Base-by-base conservation (phyloP, 2,113 vertebrate genomes). In the Willisornis vidua region DNA sequence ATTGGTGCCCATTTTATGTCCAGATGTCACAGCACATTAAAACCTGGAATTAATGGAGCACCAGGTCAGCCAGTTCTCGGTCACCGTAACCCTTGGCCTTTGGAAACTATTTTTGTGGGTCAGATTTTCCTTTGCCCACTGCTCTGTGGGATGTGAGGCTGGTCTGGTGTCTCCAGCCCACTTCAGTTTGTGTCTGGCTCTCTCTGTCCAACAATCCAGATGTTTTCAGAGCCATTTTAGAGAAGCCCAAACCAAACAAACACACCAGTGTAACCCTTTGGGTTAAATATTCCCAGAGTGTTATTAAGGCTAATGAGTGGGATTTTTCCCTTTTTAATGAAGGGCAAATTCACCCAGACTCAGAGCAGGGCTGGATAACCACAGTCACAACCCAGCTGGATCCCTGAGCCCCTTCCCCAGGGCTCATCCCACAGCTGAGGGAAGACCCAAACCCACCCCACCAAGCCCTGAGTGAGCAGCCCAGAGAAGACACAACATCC, bases 241-340 rank as follows among this genome's bases (percentile, higher is more conserved):
- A 63, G 73, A 91, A 93, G 67, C 78, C 75, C 74, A 11, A 70
- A 77, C 1, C 33, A 95, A 94, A 94, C 17, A 85, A 82, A 93
- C 19, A 19, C 54, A 3, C 1, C 0, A 5, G 14, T 74, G 61
- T 7, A 5, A 29, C 43, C 93, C 91, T 85, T 19, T n/a, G 85
- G 58, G 63, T 3, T 71, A 35, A 77, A 3, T 39, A n/a, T 76
- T 90, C 81, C 85, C 91, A 10, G 73, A 16, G 87, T 3, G 33
- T 62, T 19, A 6, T 5, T 73, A 58, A 49, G 55, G 51, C 62
- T 37, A 9, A 37, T 5, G 73, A 6, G 4, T 59, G 22, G 6
- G 13, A 3, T 14, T 39, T 83, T 81, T 68, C 67, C 62, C 89
- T 45, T 73, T 39, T 43, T 11, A 11, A 33, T 1, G 59, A 46